phyloP scores from a whole-genome alignment of 2,113 vertebrate genomes.

The Melanocharis versteri region DNA sequence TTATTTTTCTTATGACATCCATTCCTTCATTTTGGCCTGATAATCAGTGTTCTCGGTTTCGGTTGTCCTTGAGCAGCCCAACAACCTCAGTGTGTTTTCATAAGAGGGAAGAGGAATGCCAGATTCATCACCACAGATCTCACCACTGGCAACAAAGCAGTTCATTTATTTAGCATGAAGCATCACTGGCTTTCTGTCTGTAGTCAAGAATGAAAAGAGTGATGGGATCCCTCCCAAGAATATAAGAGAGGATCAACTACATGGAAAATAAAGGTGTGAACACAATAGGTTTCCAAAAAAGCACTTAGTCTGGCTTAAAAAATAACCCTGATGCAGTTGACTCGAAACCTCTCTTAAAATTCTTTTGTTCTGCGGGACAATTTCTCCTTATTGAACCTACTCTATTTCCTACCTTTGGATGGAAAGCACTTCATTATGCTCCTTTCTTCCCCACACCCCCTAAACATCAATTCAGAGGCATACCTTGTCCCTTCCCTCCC shows the following conservation, averaged over 20 bases:
- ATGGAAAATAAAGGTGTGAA: background rate
- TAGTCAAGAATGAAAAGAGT: background rate
- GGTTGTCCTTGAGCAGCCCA: background rate
- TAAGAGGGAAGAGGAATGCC: background rate
- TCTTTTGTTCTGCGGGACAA: background rate
- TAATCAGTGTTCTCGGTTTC: background rate
- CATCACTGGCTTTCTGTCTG: background rate
- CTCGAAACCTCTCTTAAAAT: background rate
- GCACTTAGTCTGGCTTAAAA: background rate
- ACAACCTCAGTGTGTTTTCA: background rate
- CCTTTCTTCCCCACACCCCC: background rate
- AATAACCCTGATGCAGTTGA: background rate
- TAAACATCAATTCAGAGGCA: background rate
- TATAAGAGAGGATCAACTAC: background rate
- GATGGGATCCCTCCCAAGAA: background rate
- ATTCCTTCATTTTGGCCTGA: background rate
- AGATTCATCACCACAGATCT: background rate
- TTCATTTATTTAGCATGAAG: background rate
- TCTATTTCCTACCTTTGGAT: background rate
- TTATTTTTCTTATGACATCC: background rate
- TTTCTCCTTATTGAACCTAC: background rate
- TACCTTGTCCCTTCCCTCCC: background rate
- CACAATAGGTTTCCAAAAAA: background rate
- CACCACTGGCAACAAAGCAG: background rate
- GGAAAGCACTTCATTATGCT: background rate